Evolutionary conservation across 2,113 vertebrate species (phyloP).

Genomic region (Laticauda colubrina): DNA sequence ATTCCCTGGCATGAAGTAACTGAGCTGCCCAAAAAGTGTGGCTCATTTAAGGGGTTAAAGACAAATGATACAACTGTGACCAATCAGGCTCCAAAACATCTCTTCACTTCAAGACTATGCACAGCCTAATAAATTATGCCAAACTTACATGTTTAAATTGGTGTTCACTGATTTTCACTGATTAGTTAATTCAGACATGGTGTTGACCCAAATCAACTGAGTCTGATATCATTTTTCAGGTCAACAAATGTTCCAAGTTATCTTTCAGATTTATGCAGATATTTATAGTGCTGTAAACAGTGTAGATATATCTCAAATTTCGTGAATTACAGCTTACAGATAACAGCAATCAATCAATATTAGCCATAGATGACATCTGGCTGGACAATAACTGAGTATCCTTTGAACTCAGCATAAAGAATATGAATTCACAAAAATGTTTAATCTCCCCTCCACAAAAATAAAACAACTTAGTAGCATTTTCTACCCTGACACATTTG

Average conservation of each 20-base stretch:
- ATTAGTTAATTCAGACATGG: background rate
- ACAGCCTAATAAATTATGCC: background rate
- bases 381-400: background rate
- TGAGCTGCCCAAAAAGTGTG: background rate
- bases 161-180: background rate
- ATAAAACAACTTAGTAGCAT: background rate
- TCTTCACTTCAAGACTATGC: background rate
- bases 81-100: background rate
- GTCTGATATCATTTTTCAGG: background rate
- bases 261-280: background rate
- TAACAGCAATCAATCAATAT: background rate
- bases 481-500: background rate
- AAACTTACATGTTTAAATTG: background rate
- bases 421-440: background rate
- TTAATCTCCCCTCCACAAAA: background rate
- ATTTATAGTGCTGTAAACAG: background rate
- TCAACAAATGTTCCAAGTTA: background rate
- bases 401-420: background rate
- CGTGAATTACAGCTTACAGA: background rate
- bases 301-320: background rate
- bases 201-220: background rate
- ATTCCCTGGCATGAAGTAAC: background rate
- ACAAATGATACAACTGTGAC: background rate
- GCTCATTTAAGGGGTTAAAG: background rate
- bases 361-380: background rate